A percentile compares a stretch with the other conserved stretches of the same genome.
phyloP scores from a whole-genome alignment of 2,113 vertebrate species.

The Gasterosteus aculeatus region DNA sequence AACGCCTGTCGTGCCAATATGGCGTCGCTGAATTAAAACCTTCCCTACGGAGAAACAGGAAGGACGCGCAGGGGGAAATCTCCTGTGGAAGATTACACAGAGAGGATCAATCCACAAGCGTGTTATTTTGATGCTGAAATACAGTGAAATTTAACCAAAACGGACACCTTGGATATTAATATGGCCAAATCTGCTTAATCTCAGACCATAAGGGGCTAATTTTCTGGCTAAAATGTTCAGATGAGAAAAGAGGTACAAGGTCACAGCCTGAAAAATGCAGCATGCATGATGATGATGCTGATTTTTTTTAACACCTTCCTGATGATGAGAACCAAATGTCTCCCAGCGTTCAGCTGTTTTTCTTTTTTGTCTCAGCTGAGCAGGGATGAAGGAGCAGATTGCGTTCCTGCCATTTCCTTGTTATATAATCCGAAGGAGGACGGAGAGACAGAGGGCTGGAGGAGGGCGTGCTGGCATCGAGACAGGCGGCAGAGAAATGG shows the following conservation, averaged over 20 bases:
- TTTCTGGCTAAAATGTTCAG: background rate
- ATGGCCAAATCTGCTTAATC: background rate
- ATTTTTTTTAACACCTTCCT: slow-evolving; percentile 42
- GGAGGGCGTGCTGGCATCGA: background rate
- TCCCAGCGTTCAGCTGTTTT: slow-evolving; percentile 25
- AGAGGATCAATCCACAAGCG: background rate
- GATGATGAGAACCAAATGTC: slow-evolving; percentile 1
- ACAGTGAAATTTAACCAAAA: background rate
- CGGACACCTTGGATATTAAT: background rate
- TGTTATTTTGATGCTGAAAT: background rate
- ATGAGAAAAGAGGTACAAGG: slow-evolving; percentile 15
- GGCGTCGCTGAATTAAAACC: slow-evolving; percentile 58
- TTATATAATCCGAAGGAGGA: slow-evolving; percentile 62
- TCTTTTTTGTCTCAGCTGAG: slow-evolving; percentile 35
- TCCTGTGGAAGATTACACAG: slow-evolving; percentile 61
- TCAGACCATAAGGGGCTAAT: background rate
- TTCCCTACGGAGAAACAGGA: slow-evolving; percentile 71
- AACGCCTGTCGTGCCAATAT: slow-evolving; percentile 66
- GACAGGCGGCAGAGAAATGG: slow-evolving; percentile 19
- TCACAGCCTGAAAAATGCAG: slow-evolving; percentile 9
- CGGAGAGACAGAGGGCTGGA: slow-evolving; percentile 14
- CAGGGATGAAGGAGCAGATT: slow-evolving; percentile 55
- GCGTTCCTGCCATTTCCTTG: slow-evolving; percentile 40
- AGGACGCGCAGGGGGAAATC: slow-evolving; percentile 55
- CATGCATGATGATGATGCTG: slow-evolving; percentile 5